These are phyloP conservation scores for Pteria penguin DNA, from an alignment of 2,888 invertebrate genomes.

Conservation along the genomic window DNA sequence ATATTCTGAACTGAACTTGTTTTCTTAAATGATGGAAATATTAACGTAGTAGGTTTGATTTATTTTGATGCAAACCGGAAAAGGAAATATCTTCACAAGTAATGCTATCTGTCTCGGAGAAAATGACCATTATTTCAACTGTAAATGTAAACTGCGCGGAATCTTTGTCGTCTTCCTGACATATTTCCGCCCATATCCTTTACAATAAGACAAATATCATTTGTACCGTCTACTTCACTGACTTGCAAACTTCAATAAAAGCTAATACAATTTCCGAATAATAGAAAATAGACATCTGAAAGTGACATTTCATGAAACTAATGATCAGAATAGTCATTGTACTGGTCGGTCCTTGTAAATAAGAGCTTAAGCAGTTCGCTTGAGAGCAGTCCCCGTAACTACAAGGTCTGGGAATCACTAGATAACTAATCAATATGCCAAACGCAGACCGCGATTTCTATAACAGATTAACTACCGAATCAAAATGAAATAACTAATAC, in stretches of 20 bases:
- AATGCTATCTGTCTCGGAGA: too few relatives aligned
- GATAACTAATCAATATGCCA: background rate
- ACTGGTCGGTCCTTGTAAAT: background rate
- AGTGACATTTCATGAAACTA: background rate
- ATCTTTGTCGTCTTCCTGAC: too few relatives aligned
- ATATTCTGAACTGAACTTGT: too few relatives aligned
- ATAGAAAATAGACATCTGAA: conserved; percentile 5
- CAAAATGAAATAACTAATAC: conserved; percentile 17
- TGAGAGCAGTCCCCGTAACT: background rate
- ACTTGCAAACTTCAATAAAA: conserved; percentile 11
- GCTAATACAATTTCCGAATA: conserved; percentile 15
- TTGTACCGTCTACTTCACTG: background rate
- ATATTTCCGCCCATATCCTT: background rate
- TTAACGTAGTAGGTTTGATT: too few relatives aligned
- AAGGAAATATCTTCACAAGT: too few relatives aligned
- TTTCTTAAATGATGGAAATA: too few relatives aligned
- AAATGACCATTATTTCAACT: too few relatives aligned
- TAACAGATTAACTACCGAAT: background rate
- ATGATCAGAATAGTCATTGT: background rate
- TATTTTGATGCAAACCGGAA: too few relatives aligned
- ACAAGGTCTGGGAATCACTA: background rate
- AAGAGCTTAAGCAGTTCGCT: background rate
- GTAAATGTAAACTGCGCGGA: too few relatives aligned
- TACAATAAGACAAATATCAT: conserved; percentile 13
- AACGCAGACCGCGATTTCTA: background rate